Conservation (phyloP, 2,797 vertebrate species). For the Cichlasoma orientale region DNA sequence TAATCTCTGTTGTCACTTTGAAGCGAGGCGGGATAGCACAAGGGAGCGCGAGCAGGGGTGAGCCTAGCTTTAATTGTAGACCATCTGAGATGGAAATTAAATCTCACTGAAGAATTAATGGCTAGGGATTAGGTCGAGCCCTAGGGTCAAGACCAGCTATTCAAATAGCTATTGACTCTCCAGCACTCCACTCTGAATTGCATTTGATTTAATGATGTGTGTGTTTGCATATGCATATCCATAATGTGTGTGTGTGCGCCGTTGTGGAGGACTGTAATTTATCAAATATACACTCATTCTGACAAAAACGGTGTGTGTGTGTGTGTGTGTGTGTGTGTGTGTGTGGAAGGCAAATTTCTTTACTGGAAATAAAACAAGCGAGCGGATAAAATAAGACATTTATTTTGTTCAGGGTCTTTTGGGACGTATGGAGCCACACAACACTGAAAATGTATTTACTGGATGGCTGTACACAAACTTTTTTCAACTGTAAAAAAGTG, state of each 20-base stretch:
- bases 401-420: constrained; percentile 15
- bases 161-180: constrained; percentile 57
- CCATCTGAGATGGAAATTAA: constrained; percentile 67
- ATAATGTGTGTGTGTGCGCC: neutral
- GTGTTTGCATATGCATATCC: constrained; percentile 44
- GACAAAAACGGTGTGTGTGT: neutral
- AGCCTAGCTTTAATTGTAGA: constrained; percentile 68
- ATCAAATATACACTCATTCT: constrained; percentile 6
- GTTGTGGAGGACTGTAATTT: constrained; percentile 2
- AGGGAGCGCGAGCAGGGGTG: constrained; percentile 25
- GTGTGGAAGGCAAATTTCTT: neutral
- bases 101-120: constrained; percentile 76
- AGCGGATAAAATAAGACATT: constrained; percentile 28
- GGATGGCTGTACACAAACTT: neutral
- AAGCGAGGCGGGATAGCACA: constrained; percentile 20
- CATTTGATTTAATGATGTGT: constrained; percentile 57
- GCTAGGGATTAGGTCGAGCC: constrained; percentile 59
- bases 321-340: neutral
- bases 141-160: constrained; percentile 68
- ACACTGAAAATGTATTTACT: neutral
- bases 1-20: constrained; percentile 48
- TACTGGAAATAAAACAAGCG: neutral
- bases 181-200: constrained; percentile 49
- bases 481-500: neutral
- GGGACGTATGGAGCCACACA: neutral